A percentile compares a stretch with the other conserved stretches of the same genome.
Evolutionary conservation across 2,797 vertebrate genomes (phyloP).

Genomic region (Hemitrygon akajei): DNA sequence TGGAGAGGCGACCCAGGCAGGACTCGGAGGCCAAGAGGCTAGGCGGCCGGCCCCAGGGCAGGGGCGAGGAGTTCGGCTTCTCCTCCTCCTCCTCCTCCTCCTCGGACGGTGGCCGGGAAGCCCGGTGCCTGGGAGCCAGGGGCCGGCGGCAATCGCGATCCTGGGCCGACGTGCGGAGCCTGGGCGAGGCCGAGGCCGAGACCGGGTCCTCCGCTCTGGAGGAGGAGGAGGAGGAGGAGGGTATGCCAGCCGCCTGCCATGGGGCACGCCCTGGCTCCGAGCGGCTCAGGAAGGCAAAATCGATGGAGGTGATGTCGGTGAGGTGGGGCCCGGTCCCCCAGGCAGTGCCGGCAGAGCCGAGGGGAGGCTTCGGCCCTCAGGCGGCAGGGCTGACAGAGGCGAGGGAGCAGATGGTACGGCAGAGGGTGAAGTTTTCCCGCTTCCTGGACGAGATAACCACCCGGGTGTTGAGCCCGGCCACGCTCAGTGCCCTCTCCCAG

Average conservation of each 20-base stretch:
- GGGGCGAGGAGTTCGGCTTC: slow-evolving; percentile 42
- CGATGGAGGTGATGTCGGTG: slow-evolving; percentile 62
- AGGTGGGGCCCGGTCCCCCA: slow-evolving; percentile 43
- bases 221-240: background rate
- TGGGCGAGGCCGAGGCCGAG: background rate
- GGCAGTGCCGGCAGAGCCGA: slow-evolving; percentile 38
- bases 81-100: slow-evolving; percentile 51
- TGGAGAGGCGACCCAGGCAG: background rate
- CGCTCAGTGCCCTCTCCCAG: slow-evolving; percentile 60
- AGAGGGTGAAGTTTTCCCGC: slow-evolving; percentile 69
- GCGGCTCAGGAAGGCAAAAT: slow-evolving; percentile 62
- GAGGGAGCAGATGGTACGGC: slow-evolving; percentile 47
- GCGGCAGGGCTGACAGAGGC: slow-evolving; percentile 43
- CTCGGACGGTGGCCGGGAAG: slow-evolving; percentile 51
- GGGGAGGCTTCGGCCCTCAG: background rate
- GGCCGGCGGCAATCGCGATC: slow-evolving; percentile 59
- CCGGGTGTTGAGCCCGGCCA: slow-evolving; percentile 71
- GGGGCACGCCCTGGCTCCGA: slow-evolving; percentile 48
- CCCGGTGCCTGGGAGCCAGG: slow-evolving; percentile 37
- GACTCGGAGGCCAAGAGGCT: slow-evolving; percentile 42
- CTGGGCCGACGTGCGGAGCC: slow-evolving; percentile 54
- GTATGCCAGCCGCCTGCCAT: slow-evolving; percentile 44
- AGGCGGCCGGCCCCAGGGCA: background rate
- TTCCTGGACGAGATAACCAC: slow-evolving; percentile 76
- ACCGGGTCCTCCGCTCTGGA: slow-evolving; percentile 49